These are phyloP conservation scores for Scaptomyza pallida DNA, from an alignment of 1,140 invertebrate genomes.

Conservation along the genomic window DNA sequence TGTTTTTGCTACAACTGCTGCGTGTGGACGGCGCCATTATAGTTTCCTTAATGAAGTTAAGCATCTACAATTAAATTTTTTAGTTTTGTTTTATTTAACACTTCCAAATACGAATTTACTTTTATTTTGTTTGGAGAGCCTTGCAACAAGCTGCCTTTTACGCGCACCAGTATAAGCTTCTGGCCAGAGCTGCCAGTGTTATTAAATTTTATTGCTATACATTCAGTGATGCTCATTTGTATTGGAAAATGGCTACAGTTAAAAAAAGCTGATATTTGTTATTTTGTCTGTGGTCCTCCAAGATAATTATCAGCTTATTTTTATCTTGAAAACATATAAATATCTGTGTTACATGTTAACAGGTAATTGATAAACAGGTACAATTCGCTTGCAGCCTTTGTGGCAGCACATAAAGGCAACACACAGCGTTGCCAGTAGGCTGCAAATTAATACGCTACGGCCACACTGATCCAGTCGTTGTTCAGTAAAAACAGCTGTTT, in stretches of 20 bases:
- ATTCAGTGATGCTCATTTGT: not conserved
- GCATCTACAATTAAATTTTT: constrained; percentile 45
- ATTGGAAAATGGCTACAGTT: too few species aligned
- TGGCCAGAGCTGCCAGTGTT: constrained; percentile 33
- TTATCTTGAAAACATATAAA: too few species aligned
- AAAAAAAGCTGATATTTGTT: not conserved
- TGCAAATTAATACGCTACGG: not conserved
- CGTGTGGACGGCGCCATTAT: constrained; percentile 78
- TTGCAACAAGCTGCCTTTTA: constrained; percentile 70
- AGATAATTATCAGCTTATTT: too few species aligned
- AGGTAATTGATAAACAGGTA: too few species aligned
- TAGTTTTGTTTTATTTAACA: not conserved
- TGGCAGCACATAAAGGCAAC: not conserved
- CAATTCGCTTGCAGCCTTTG: too few species aligned
- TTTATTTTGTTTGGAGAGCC: constrained; percentile 37
- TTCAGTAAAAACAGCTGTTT: constrained; percentile 63
- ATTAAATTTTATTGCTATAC: not conserved
- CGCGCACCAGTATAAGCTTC: constrained; percentile 56
- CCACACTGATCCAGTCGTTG: constrained; percentile 28
- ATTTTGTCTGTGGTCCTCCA: too few species aligned
- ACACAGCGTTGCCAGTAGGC: constrained; percentile 7
- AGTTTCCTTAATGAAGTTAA: constrained; percentile 73
- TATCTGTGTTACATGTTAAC: too few species aligned
- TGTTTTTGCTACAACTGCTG: constrained; percentile 28
- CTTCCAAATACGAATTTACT: not conserved